phyloP scores from a whole-genome alignment of 2,113 vertebrate species.

The Strigops habroptila region DNA sequence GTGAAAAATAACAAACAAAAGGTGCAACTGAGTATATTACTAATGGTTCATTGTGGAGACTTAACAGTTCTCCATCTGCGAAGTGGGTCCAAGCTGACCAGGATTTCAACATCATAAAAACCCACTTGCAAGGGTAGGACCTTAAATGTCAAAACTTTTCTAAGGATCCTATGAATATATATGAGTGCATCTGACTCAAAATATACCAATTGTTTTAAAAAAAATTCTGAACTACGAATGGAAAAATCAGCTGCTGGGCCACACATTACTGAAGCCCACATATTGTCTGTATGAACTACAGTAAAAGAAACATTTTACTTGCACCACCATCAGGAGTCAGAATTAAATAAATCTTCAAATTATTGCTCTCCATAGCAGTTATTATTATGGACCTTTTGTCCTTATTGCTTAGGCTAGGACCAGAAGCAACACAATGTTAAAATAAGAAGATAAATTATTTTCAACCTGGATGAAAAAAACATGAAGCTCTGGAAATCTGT shows the following conservation, averaged over 20 bases:
- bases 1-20: neutral
- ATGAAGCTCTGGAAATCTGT: slow-evolving; percentile 30
- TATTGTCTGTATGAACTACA: neutral
- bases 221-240: neutral
- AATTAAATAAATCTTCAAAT: neutral
- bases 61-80: neutral
- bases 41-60: neutral
- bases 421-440: neutral
- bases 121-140: neutral
- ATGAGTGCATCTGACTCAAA: neutral
- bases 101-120: neutral
- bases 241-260: neutral
- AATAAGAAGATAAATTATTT: slow-evolving; percentile 29
- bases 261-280: neutral
- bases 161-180: slow-evolving; percentile 1
- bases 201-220: neutral
- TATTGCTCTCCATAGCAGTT: neutral
- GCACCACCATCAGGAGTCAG: neutral
- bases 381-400: neutral
- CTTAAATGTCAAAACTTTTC: neutral
- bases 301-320: neutral
- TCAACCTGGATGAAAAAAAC: slow-evolving; percentile 2
- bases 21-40: neutral
- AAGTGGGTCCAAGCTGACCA: neutral
- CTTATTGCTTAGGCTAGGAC: neutral